Evolutionary conservation across 2,113 vertebrate species (phyloP).

Genomic region (Upupa epops): DNA sequence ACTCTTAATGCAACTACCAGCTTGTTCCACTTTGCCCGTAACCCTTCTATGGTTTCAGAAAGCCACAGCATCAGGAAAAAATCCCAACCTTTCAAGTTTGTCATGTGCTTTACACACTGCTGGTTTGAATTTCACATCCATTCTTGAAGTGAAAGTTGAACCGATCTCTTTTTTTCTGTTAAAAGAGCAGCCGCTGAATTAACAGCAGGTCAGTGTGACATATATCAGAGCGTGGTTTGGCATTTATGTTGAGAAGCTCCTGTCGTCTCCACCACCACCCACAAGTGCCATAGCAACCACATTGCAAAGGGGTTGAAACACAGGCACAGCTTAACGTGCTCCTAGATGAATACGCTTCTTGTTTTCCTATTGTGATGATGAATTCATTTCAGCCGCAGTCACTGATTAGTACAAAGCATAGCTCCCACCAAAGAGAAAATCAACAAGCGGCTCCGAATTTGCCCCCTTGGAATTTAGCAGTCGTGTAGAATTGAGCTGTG

Average conservation of each 20-base stretch:
- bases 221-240: conserved; percentile 35
- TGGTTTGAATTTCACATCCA: conserved; percentile 22
- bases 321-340: neutral
- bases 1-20: neutral
- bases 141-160: conserved; percentile 39
- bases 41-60: neutral
- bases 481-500: conserved; percentile 16
- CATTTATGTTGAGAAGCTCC: conserved; percentile 55
- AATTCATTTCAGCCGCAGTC: conserved; percentile 41
- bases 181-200: conserved; percentile 49
- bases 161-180: neutral
- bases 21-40: neutral
- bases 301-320: neutral
- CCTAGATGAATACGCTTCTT: conserved; percentile 51
- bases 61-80: neutral
- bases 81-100: neutral
- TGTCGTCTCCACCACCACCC: conserved; percentile 27
- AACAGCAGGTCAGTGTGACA: conserved; percentile 26
- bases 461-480: neutral
- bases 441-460: conserved; percentile 31
- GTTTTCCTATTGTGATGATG: conserved; percentile 36
- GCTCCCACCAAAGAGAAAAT: neutral
- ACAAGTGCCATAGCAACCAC: conserved; percentile 55
- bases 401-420: neutral
- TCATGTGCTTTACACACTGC: neutral